Evolutionary conservation across 2,888 invertebrate genomes (phyloP).

Genomic region (Lacanobia wlatinum): DNA sequence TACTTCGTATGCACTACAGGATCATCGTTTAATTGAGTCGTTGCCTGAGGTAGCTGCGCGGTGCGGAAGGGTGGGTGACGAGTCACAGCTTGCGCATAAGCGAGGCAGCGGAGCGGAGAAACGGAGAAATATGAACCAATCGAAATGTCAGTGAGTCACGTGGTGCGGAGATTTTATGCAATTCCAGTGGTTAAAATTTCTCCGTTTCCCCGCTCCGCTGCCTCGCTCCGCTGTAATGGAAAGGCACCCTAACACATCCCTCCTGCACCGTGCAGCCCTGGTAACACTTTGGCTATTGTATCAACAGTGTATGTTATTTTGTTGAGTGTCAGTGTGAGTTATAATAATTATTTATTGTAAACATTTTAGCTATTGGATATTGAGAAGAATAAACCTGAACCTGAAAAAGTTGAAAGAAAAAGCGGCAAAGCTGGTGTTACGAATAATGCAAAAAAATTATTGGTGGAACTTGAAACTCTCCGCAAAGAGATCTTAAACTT

Average conservation of each 20-base stretch:
- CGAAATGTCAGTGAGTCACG: too few relatives aligned
- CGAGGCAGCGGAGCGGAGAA: too few relatives aligned
- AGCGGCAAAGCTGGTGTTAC: conserved; percentile 57
- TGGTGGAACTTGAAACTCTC: conserved; percentile 26
- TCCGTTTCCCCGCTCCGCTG: too few relatives aligned
- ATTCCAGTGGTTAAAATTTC: too few relatives aligned
- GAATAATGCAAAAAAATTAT: conserved; percentile 63
- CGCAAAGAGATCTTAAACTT: conserved; percentile 28
- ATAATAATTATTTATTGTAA: neutral
- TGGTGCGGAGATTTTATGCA: too few relatives aligned
- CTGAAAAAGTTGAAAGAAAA: conserved; percentile 71
- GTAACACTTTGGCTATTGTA: neutral
- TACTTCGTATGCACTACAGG: too few relatives aligned
- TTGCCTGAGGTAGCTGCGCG: neutral
- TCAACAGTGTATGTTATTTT: neutral
- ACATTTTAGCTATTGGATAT: conserved; percentile 35
- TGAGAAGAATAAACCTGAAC: conserved; percentile 36
- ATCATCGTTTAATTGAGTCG: neutral
- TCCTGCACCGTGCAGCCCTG: neutral
- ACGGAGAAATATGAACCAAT: too few relatives aligned
- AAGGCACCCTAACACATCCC: neutral
- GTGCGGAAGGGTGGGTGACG: too few relatives aligned
- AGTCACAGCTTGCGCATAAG: too few relatives aligned
- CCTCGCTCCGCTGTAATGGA: too few relatives aligned
- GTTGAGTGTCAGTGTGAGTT: neutral